phyloP scores from a whole-genome alignment of 2,888 invertebrate species.

The Coelogynopora nodosa region DNA sequence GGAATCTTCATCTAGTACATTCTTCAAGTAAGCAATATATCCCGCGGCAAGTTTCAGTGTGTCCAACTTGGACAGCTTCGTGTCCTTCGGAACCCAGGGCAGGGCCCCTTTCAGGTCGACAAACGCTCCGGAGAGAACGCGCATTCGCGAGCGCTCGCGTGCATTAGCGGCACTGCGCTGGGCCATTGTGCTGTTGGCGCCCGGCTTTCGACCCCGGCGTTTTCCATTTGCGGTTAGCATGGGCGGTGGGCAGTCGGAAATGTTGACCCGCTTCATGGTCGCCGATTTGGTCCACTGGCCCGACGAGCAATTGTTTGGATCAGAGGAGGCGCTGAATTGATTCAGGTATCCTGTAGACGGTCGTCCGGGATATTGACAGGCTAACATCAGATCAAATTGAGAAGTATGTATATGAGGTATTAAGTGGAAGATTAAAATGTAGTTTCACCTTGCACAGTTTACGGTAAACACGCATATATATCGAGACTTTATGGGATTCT shows the following conservation, averaged over 20 bases:
- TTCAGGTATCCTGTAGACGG: too few relatives aligned
- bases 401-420: too few relatives aligned
- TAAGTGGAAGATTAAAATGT: too few relatives aligned
- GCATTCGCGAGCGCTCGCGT: conserved; percentile 43
- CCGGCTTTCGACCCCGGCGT: conserved; percentile 43
- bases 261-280: background rate
- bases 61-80: conserved; percentile 44
- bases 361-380: too few relatives aligned
- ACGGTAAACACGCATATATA: too few relatives aligned
- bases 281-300: background rate
- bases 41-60: conserved; percentile 44
- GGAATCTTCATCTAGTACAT: conserved; percentile 39
- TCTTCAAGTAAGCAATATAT: conserved; percentile 45
- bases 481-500: too few relatives aligned
- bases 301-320: background rate
- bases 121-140: conserved; percentile 44
- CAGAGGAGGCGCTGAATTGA: too few relatives aligned
- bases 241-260: conserved; percentile 40
- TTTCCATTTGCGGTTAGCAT: conserved; percentile 44
- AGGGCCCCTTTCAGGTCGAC: conserved; percentile 42
- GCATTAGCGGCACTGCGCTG: conserved; percentile 45
- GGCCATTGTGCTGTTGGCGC: conserved; percentile 43
- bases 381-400: too few relatives aligned
- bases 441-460: too few relatives aligned
- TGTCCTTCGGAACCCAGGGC: conserved; percentile 45